Conservation (phyloP, 1,140 invertebrate genomes). For the Drosophila grimshawi region DNA sequence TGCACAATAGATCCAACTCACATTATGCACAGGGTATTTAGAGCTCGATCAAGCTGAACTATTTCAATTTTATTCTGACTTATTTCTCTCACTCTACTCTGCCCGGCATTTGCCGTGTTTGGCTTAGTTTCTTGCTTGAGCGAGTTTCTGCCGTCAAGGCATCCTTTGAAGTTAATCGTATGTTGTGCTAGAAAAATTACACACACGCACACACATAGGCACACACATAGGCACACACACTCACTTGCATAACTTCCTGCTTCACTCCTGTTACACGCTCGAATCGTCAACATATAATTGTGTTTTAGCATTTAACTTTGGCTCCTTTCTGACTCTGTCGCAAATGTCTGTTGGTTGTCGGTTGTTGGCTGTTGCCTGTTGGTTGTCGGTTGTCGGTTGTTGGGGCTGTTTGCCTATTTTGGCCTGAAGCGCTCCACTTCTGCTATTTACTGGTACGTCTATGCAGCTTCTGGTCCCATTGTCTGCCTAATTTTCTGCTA, state of each 20-base stretch:
- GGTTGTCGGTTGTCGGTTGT: neutral
- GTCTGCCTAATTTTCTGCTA: constrained; percentile 72
- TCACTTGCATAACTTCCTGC: constrained; percentile 22
- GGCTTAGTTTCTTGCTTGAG: constrained; percentile 75
- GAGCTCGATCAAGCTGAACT: neutral
- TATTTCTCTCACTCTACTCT: constrained; percentile 12
- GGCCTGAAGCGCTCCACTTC: constrained; percentile 57
- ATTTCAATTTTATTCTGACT: constrained; percentile 4
- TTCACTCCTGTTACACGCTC: constrained; percentile 37
- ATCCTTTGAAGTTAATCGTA: constrained; percentile 82
- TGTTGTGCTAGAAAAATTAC: constrained; percentile 62
- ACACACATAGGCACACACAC: constrained; percentile 22
- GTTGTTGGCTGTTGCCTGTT: neutral
- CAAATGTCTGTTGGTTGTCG: constrained; percentile 14
- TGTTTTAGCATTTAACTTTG: constrained; percentile 82
- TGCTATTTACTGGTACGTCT: too few species aligned
- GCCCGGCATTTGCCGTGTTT: constrained; percentile 49
- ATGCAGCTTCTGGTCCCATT: constrained; percentile 42
- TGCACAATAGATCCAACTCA: too few species aligned
- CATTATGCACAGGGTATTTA: constrained; percentile 1
- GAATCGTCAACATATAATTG: constrained; percentile 71
- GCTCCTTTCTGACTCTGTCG: constrained; percentile 47
- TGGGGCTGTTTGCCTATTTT: constrained; percentile 60
- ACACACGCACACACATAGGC: constrained; percentile 16
- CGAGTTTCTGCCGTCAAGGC: constrained; percentile 71